Evolutionary conservation across 1,140 invertebrate genomes (phyloP), one percentile per base, ranked within the genome.

Genomic region (Zeugodacus cucurbitae): DNA sequence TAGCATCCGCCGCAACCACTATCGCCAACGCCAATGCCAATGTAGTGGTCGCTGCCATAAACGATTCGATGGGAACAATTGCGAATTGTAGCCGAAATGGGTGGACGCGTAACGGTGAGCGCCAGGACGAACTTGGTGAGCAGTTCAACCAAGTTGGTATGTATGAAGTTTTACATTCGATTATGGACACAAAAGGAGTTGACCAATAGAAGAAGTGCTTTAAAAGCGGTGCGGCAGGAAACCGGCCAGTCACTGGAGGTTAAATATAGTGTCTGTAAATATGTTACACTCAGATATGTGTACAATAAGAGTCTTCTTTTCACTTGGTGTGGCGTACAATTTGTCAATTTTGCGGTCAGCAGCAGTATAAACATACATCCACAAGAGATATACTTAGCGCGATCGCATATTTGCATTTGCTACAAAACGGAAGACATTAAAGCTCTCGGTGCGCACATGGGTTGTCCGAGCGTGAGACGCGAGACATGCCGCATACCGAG

Each of bases 11-110:
- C 41, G 10, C 74, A 54, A 54, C 74, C 74, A 26, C 37, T 48
- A 92, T 91, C 91, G 54, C 86, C 91, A 62, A 88, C 44, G 20
- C n/a, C 70, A 48, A 58, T 22, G 29, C 37, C 62, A 48, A 70
- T 70, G 34, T 17, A 62, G 32, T 41, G 70, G 14, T 6, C 48
- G 88, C 44, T 17, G 7, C 41, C 22, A 78, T 48, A 54, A 82
- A 54, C 59, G 26, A 57, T 57, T 57, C 26, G 7, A 88, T 37
- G 7, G 37, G 59, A 87, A 87, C 54, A 87, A 59, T 86, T 59
- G 57, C 20, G 20, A 59, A 37, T 86, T 59, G 57, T 32, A 59
- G 78, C 78, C 37, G 20, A n/a, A 86, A 58, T 62, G 58, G n/a
- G 22, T 62, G 58, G 22, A 87, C 29, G 44, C 5, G 44, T n/a